Conservation (phyloP, 2,113 vertebrate species). For the Noturus placidus region DNA sequence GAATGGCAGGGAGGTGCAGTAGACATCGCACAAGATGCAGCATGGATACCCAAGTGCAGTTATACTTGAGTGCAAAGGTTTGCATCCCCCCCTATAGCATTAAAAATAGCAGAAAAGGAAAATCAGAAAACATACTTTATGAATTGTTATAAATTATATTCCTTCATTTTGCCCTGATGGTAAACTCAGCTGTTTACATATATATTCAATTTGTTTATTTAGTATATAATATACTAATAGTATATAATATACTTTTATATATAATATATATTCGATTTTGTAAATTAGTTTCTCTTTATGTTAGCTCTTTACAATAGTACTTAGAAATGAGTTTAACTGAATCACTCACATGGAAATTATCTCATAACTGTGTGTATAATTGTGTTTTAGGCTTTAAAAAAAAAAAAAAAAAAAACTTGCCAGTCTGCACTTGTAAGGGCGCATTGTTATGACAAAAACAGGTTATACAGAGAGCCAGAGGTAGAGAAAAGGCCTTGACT, state of each 20-base stretch:
- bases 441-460: constrained; percentile 2
- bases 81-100: neutral
- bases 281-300: neutral
- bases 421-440: neutral
- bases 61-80: neutral
- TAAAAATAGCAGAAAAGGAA: too few relatives aligned
- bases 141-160: too few relatives aligned
- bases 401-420: neutral
- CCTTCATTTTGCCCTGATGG: neutral
- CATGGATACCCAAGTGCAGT: neutral
- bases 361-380: neutral
- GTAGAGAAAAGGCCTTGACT: neutral
- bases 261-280: neutral
- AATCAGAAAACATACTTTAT: too few relatives aligned
- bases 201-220: too few relatives aligned
- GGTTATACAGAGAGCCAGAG: constrained; percentile 15
- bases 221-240: too few relatives aligned
- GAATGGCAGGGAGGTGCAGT: neutral
- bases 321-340: neutral
- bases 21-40: too few relatives aligned
- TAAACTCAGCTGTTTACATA: too few relatives aligned
- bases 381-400: neutral
- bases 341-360: neutral
- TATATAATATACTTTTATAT: too few relatives aligned
- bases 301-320: neutral